Evolutionary conservation across 2,797 vertebrate species (phyloP), one percentile per base, ranked within the genome.

Genomic region (Perdix hodgsoniae): DNA sequence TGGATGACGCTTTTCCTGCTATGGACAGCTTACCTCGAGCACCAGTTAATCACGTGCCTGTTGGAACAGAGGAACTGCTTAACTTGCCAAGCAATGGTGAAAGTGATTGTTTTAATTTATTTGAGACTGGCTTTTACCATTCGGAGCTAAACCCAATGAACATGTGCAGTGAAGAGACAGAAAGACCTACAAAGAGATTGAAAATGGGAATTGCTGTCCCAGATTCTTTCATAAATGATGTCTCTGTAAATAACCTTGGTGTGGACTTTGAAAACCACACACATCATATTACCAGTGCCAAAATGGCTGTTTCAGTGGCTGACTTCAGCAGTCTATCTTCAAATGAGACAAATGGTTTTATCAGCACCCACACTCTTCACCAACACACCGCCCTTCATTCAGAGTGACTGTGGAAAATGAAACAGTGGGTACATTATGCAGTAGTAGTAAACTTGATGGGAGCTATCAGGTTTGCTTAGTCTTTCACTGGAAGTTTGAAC

Each of bases 241-340:
- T 99, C 67, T 99, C 99, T 49, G 99, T 99, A 94, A 98, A 98
- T 91, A 99, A 98, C 97, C 98, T 99, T n/a, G 98, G 98, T 37
- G 98, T 99, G 96, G 99, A 99, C 98, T 99, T 99, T 1, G 99
- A 99, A 89, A 98, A 98, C 61, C 98, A 99, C 76, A 96, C 98
- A 10, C 98, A 99, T 94, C 98, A 99, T 72, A 99, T 99, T 97
- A 98, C 99, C 45, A 98, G 99, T 94, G 98, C 99, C 97, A 99
- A 99, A 97, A 99, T 99, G 99, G 99, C 99, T 2, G 99, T 99
- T 94, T 99, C 99, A 1, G 98, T 99, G 97, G 98, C 99, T 95
- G 99, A 99, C 98, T 99, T 99, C 66, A 98, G 98, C 96, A 99
- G 98, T 97, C 98, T 99, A 94, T 98, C 98, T 82, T 97, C 98